phyloP scores from a whole-genome alignment of 1,140 invertebrate species.

The Saccostrea cuccullata region DNA sequence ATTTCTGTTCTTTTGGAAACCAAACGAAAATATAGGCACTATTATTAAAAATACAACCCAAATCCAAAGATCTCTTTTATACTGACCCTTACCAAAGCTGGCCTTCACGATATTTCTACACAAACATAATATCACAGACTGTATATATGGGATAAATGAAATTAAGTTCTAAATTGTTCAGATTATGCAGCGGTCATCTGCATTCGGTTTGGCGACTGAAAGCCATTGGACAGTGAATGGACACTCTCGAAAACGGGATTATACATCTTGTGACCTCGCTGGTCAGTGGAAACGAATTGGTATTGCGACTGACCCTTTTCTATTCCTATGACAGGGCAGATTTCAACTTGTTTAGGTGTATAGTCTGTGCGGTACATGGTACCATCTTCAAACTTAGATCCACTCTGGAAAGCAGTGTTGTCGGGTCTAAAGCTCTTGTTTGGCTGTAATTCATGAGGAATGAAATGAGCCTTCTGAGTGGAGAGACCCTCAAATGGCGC shows the following conservation, averaged over 20 bases:
- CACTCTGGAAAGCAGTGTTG: slow-evolving; percentile 61
- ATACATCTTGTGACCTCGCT: slow-evolving; percentile 73
- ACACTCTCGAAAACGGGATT: slow-evolving; percentile 58
- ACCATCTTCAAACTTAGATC: slow-evolving; percentile 73
- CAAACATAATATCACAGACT: slow-evolving; percentile 29
- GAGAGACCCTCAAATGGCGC: slow-evolving; percentile 77
- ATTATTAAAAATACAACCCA: neutral
- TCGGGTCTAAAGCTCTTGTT: slow-evolving; percentile 72
- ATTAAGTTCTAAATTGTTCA: neutral
- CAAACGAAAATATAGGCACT: slow-evolving; percentile 20
- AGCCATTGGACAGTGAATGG: slow-evolving; percentile 10
- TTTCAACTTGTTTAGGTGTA: slow-evolving; percentile 70
- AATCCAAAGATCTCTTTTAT: neutral
- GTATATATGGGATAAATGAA: slow-evolving; percentile 21
- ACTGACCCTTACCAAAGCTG: neutral
- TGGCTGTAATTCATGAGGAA: slow-evolving; percentile 62
- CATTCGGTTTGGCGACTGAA: slow-evolving; percentile 39
- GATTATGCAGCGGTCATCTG: slow-evolving; percentile 46
- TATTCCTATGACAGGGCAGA: slow-evolving; percentile 74
- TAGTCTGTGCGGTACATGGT: slow-evolving; percentile 78
- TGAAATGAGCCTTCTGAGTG: slow-evolving; percentile 76
- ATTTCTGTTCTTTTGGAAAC: slow-evolving; percentile 40
- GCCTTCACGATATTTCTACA: neutral
- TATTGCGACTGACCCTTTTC: slow-evolving; percentile 63
- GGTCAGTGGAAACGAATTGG: slow-evolving; percentile 64